phyloP scores from a whole-genome alignment of 2,888 invertebrate genomes.

The Drosophila vallismaia region DNA sequence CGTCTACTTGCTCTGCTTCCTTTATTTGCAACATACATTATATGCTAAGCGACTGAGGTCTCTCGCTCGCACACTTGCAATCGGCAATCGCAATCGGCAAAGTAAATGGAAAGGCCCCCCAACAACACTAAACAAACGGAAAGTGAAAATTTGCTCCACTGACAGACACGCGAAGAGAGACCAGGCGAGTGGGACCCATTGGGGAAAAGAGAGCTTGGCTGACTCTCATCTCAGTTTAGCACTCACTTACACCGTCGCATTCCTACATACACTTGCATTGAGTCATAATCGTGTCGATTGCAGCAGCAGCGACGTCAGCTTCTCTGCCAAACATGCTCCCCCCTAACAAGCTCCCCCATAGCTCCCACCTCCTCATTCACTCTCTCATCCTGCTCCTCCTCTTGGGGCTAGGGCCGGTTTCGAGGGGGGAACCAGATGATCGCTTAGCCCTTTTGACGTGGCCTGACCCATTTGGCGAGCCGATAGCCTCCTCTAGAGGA shows the following conservation, averaged over 20 bases:
- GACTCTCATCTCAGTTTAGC: slow-evolving; percentile 16
- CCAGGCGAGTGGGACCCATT: slow-evolving; percentile 16
- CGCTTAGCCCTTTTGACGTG: slow-evolving; percentile 41
- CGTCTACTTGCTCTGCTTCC: slow-evolving; percentile 75
- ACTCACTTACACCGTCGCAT: slow-evolving; percentile 32
- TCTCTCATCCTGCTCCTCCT: slow-evolving; percentile 65
- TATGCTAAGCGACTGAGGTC: slow-evolving; percentile 24
- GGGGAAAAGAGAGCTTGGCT: slow-evolving; percentile 4
- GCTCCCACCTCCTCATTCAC: slow-evolving; percentile 47
- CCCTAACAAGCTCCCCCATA: slow-evolving; percentile 18
- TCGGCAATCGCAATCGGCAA: slow-evolving; percentile 57
- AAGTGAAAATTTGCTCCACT: slow-evolving; percentile 83
- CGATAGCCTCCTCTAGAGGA: slow-evolving; percentile 28
- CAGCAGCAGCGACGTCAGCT: slow-evolving; percentile 57
- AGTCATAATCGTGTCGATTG: slow-evolving; percentile 77
- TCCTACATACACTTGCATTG: slow-evolving; percentile 67
- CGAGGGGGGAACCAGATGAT: slow-evolving; percentile 26
- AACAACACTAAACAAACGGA: slow-evolving; percentile 80
- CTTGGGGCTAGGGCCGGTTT: slow-evolving; percentile 39
- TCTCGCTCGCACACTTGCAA: slow-evolving; percentile 43
- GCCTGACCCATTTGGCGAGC: slow-evolving; percentile 46
- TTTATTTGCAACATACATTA: slow-evolving; percentile 69
- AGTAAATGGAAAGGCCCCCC: slow-evolving; percentile 75
- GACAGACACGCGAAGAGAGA: slow-evolving; percentile 40
- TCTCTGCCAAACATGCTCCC: slow-evolving; percentile 37